Evolutionary conservation across 1,140 invertebrate species (phyloP), one percentile per base, ranked within the genome.

Genomic region (Scaptomyza graminum): DNA sequence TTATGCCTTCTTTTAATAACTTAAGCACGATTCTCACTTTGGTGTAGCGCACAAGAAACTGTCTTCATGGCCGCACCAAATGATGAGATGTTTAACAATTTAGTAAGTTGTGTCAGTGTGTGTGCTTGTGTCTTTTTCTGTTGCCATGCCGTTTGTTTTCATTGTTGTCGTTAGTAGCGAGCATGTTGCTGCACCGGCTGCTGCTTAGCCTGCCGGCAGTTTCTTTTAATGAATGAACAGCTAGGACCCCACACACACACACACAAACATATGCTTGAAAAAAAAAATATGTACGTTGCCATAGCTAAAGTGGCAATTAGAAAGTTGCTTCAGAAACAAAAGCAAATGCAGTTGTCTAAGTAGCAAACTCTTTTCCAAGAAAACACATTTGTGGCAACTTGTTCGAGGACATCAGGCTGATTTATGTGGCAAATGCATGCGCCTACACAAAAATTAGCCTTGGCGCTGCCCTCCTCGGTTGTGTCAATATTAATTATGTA

Each of bases 401-500:
- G 57, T 39, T 39, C 31, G 59, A 63, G 74, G 60, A 71, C 71
- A 76, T 82, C 83, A 72, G 76, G 82, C 79, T 88, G 83, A 87
- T 88, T 87, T 87, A 82, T 79, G 39, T 67, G 61, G 63, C 60
- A 52, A 82, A 83, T 83, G 61, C 72, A 83, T 72, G 75, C 64
- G 79, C 82, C 75, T 82, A 71, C 31, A 63, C 74, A 47, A 63
- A 79, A 87, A 87, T 87, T 87, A 87, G 71, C 83, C 83, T 87
- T 87, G 79, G 83, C 79, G 83, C 56, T 87, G 82, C 83, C 88
- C 70, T 72, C 52, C 55, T 62, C 47, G 60, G 60, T 25, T 72
- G 71, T 78, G 82, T 87, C 75, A 79, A 88, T 81, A 87, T 87
- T 79, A 88, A 87, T 88, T 88, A 87, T 87, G 83, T 75, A 87